Evolutionary conservation across 2,888 invertebrate genomes (phyloP).

Genomic region (Phyllotreta striolata): DNA sequence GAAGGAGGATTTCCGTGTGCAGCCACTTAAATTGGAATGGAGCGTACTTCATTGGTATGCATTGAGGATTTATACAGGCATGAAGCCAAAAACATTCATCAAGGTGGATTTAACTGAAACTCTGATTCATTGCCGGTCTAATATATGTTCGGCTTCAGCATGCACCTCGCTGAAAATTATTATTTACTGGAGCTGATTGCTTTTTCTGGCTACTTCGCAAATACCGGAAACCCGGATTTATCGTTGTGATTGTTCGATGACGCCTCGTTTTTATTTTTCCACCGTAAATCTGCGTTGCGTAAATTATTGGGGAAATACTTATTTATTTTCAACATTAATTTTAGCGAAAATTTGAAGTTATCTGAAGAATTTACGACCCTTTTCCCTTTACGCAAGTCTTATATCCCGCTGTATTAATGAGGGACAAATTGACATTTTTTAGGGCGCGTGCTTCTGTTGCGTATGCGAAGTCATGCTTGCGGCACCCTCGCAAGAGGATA

Average conservation of each 20-base stretch:
- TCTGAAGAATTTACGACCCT: too few species aligned
- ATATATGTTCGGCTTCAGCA: conserved; percentile 61
- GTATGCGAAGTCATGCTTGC: conserved; percentile 60
- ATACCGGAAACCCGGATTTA: conserved; percentile 46
- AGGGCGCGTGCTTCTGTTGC: conserved; percentile 60
- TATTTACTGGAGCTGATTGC: conserved; percentile 59
- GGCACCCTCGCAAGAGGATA: conserved; percentile 27
- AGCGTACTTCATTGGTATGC: conserved; percentile 64
- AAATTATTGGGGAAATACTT: neutral
- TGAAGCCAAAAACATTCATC: conserved; percentile 65
- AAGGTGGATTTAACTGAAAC: conserved; percentile 64
- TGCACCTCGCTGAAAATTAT: conserved; percentile 59
- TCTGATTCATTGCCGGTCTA: conserved; percentile 63
- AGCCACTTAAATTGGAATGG: conserved; percentile 56
- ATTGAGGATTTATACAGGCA: conserved; percentile 64
- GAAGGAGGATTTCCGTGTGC: conserved; percentile 50
- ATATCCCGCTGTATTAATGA: conserved; percentile 55
- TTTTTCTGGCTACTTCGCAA: conserved; percentile 52
- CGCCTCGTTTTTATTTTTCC: conserved; percentile 8
- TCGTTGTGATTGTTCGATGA: conserved; percentile 39
- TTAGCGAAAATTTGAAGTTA: too few species aligned
- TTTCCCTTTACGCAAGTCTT: too few species aligned
- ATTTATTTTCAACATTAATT: neutral
- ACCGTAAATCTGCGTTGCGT: neutral
- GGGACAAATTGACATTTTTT: conserved; percentile 63